A percentile compares a stretch with the other conserved stretches of the same genome.
Conservation (phyloP, 2,113 vertebrate genomes). For the Mormyrus iriodes region DNA sequence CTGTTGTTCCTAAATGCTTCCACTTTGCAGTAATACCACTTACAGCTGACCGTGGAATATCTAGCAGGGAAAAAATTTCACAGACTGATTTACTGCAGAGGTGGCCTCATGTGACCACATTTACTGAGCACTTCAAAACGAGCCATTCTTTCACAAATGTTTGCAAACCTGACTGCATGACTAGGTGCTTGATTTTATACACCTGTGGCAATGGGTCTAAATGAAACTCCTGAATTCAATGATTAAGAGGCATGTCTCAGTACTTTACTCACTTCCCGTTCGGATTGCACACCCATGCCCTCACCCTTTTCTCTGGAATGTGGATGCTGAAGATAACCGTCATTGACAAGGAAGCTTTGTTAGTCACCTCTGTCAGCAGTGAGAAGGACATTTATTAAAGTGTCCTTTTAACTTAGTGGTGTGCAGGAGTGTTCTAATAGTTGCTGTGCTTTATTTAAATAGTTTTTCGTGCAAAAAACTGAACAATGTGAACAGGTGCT, state of each 20-base stretch:
- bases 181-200: background rate
- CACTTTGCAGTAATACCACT: background rate
- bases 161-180: background rate
- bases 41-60: background rate
- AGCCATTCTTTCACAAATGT: background rate
- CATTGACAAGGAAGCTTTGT: background rate
- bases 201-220: background rate
- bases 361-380: background rate
- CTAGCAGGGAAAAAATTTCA: background rate
- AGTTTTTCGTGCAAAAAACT: background rate
- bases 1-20: background rate
- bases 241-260: background rate
- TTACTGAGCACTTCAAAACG: background rate
- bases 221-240: background rate
- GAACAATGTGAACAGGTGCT: background rate
- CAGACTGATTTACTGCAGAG: background rate
- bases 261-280: background rate
- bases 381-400: background rate
- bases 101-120: background rate
- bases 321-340: background rate
- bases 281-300: background rate
- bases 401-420: background rate
- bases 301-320: background rate
- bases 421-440: background rate
- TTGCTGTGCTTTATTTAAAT: background rate